Evolutionary conservation across 2,797 vertebrate genomes (phyloP), one percentile per base, ranked within the genome.

Genomic region (Gymnothorax reevesii): DNA sequence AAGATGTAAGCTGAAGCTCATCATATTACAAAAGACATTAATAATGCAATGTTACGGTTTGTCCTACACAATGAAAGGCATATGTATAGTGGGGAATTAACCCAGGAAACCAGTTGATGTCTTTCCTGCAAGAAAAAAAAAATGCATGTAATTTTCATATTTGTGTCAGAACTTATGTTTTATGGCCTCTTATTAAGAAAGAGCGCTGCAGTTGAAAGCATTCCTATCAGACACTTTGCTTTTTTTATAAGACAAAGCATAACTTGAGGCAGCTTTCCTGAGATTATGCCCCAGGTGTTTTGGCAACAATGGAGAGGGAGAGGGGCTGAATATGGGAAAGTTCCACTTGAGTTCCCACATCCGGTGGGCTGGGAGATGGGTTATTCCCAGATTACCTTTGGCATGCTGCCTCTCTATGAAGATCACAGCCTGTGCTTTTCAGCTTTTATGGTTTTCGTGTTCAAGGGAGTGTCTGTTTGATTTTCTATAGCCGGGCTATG

Each of bases 221-320:
- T 62, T 60, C 57, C 82, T 83, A 49, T 55, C 66, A 15, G 83
- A 87, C 85, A 86, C 84, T 90, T 86, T 71, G 86, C 86, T 88
- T 83, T 82, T 83, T 87, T 86, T 88, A 90, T 86, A 12, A 15
- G 85, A 77, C 88, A 79, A 71, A 84, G 57, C 13, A 25, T 20
- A 85, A 75, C 87, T 90, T 85, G 60, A 79, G 27, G 87, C 52
- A 84, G 77, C 73, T 87, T 86, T 83, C 83, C 85, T 86, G 84
- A 89, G 86, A 88, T 88, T 80, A 87, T 82, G 86, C 77, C 82
- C 79, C 84, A 84, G 83, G 33, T 91, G 88, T 90, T 90, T 91
- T 90, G 89, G 88, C 88, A 90, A 91, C 83, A 88, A 83, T 83
- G 84, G 64, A 83, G 71, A 52, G 57, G 80, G 52, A 85, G 71